Evolutionary conservation across 2,113 vertebrate genomes (phyloP).

Genomic region (Etheostoma cragini): DNA sequence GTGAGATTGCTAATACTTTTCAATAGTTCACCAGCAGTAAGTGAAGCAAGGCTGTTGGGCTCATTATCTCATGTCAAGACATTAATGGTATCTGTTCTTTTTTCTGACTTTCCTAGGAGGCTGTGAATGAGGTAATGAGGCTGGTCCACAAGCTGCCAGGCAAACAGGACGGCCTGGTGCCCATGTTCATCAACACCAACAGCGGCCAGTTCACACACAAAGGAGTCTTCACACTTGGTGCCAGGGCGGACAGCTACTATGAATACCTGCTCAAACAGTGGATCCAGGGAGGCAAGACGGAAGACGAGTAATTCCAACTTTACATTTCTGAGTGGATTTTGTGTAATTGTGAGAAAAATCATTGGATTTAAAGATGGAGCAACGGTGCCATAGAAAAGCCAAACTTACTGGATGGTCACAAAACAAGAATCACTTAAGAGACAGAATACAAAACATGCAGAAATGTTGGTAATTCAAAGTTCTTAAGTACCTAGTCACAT

Average conservation of each 20-base stretch:
- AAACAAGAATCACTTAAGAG: neutral
- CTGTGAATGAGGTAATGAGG: conserved; percentile 89
- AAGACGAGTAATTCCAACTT: conserved; percentile 85
- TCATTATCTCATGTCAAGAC: neutral
- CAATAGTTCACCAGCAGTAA: neutral
- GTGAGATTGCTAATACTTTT: conserved; percentile 37
- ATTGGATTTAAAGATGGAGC: neutral
- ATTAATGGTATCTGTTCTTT: neutral
- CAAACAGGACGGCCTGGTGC: conserved; percentile 96
- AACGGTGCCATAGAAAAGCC: neutral
- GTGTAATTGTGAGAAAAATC: conserved; percentile 2
- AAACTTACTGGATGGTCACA: neutral
- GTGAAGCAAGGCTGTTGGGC: neutral
- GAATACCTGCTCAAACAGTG: conserved; percentile 99
- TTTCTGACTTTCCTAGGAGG: conserved; percentile 80
- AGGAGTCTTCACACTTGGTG: conserved; percentile 93
- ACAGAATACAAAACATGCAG: neutral
- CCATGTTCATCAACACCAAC: conserved; percentile 99
- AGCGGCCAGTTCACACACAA: conserved; percentile 94
- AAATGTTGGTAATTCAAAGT: neutral
- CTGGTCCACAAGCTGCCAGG: conserved; percentile 90
- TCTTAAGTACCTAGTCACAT: neutral
- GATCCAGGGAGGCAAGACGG: conserved; percentile 96
- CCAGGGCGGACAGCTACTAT: conserved; percentile 98
- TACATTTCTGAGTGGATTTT: neutral